Conservation (phyloP, 2,888 invertebrate genomes). For the Lithophane ornitopus region DNA sequence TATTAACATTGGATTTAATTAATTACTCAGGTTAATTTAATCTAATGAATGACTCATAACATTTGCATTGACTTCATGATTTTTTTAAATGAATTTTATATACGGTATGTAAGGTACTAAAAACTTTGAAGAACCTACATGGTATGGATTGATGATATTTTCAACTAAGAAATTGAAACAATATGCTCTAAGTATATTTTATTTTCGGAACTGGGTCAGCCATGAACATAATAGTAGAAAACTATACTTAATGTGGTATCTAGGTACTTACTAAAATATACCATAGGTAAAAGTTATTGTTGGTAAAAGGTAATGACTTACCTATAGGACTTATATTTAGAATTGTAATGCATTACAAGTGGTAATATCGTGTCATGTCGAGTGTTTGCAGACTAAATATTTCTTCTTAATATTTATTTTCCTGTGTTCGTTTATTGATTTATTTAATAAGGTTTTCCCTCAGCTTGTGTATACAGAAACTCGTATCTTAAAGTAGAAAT, state of each 20-base stretch:
- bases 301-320: too few species aligned
- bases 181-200: neutral
- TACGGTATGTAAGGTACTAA: neutral
- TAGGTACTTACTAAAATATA: neutral
- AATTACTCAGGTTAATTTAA: too few species aligned
- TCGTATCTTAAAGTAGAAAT: neutral
- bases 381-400: conserved; percentile 3
- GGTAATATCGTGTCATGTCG: neutral
- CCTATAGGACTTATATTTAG: neutral
- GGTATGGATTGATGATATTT: neutral
- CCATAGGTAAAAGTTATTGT: neutral
- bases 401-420: neutral
- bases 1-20: neutral
- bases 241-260: neutral
- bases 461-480: neutral
- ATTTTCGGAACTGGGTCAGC: neutral
- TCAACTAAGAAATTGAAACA: neutral
- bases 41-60: too few species aligned
- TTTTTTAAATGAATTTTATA: neutral
- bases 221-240: neutral
- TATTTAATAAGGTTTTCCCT: neutral
- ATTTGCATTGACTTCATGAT: neutral
- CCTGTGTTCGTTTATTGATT: conserved; percentile 4
- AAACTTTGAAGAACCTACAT: neutral
- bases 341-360: neutral